Base-by-base conservation (phyloP, 1,140 invertebrate genomes). In the Holcopasites calliopsidis region DNA sequence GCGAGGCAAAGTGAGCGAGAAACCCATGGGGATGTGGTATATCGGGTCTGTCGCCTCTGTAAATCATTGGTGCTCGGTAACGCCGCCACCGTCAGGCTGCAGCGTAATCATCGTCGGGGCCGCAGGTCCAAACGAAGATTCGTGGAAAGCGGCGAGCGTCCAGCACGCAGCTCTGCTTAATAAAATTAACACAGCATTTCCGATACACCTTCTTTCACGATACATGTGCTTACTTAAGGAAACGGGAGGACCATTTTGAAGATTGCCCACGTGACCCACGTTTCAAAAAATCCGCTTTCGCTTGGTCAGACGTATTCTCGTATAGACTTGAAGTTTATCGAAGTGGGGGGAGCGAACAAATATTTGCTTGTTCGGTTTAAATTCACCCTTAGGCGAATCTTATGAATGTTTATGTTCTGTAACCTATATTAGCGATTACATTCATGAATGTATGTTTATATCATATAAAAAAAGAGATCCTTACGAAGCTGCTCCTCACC, bases 1-100 rank as follows among this genome's bases (percentile, higher is more conserved):
- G 64, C 70, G 79, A 55, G 64, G 70, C 76, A 84, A 85, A 84
- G 79, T 85, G 78, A 62, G 65, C 40, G 61, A 82, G 82, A 68
- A 64, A 69, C 58, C 38, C 68, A 61, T 23, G 50, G 61, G 76
- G 69, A 71, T 65, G 83, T 85, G 83, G 80, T 85, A 80, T 86
- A 86, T 86, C 84, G 85, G n/a, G 84, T 76, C 76, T 82, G 85
- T 86, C 84, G 85, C 82, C 84, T 86, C 80, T 73, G 85, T 86
- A 86, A 86, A 86, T 86, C 85, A 82, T 82, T 28, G 77, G 47
- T 75, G 77, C 77, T 54, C 77, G 78, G 84, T 85, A 86, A 85
- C 80, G 71, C 80, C 78, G 81, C 84, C 83, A 85, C 83, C 78
- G 72, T 83, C 84, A 81, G 82, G 78, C 76, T 77, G 64, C 35